Evolutionary conservation across 1,140 invertebrate genomes (phyloP).

Genomic region (Trachelipus rathkii): DNA sequence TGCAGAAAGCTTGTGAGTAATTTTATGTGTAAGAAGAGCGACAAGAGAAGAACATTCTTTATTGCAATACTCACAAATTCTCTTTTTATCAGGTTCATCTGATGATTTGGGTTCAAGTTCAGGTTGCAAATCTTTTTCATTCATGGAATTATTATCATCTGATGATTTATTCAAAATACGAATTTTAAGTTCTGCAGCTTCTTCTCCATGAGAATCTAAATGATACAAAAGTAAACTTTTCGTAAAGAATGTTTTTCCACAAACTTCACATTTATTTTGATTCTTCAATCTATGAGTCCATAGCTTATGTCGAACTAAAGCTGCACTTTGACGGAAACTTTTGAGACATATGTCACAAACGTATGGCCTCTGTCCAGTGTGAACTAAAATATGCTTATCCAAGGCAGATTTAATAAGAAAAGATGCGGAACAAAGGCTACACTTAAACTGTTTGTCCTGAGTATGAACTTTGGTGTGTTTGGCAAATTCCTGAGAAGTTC

Average conservation of each 20-base stretch:
- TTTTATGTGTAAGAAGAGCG: conserved; percentile 48
- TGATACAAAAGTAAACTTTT: conserved; percentile 38
- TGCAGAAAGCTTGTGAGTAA: conserved; percentile 52
- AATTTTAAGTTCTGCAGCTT: conserved; percentile 33
- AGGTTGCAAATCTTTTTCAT: conserved; percentile 4
- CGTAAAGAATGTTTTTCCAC: conserved; percentile 45
- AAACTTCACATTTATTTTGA: conserved; percentile 44
- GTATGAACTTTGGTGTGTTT: conserved; percentile 64
- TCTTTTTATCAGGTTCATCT: conserved; percentile 12
- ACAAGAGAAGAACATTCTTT: conserved; percentile 39
- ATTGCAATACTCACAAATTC: conserved; percentile 39
- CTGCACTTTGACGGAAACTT: conserved; percentile 65
- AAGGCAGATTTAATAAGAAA: conserved; percentile 95
- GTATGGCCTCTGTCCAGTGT: conserved; percentile 57
- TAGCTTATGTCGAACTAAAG: conserved; percentile 41
- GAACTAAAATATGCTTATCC: conserved; percentile 96
- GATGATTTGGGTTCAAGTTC: background rate
- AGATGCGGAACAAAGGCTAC: conserved; percentile 95
- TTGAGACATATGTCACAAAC: conserved; percentile 50
- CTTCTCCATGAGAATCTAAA: conserved; percentile 41
- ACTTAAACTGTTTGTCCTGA: conserved; percentile 94
- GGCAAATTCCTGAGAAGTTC: conserved; percentile 38
- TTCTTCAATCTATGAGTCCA: conserved; percentile 44
- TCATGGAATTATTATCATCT: conserved; percentile 16
- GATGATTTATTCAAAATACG: background rate